These are phyloP conservation scores for Acromyrmex charruanus DNA, from an alignment of 1,140 invertebrate genomes.

Conservation along the genomic window DNA sequence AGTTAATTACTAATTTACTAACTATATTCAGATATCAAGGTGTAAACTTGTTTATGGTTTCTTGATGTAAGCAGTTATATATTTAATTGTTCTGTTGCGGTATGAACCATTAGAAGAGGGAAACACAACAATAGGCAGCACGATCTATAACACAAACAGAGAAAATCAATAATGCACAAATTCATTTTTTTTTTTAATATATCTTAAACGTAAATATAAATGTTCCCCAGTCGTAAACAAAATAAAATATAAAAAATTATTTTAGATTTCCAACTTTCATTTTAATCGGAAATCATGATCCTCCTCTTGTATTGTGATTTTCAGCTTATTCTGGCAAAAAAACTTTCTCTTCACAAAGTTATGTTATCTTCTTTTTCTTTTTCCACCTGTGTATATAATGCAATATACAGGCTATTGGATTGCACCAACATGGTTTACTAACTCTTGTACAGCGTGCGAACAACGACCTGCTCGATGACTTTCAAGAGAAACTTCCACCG, in stretches of 20 bases:
- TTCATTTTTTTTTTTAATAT: background rate
- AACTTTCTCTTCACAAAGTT: background rate
- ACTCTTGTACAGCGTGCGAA: background rate
- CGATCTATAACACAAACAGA: background rate
- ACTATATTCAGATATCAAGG: constrained; percentile 37
- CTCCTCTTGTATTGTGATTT: background rate
- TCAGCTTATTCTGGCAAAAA: constrained; percentile 8
- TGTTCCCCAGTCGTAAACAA: background rate
- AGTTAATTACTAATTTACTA: constrained; percentile 46
- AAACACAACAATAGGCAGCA: background rate
- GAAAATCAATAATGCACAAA: background rate
- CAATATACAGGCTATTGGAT: constrained; percentile 15
- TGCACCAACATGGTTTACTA: constrained; percentile 2
- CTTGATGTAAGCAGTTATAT: background rate
- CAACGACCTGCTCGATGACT: constrained; percentile 36
- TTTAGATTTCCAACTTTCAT: background rate
- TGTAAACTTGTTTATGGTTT: constrained; percentile 19
- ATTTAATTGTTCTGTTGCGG: background rate
- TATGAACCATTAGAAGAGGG: background rate
- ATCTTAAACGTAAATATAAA: too few species aligned
- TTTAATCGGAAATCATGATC: background rate
- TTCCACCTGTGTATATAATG: background rate
- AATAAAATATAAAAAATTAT: background rate
- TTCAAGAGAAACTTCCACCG: constrained; percentile 35
- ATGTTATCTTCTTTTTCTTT: background rate